phyloP scores from a whole-genome alignment of 2,797 vertebrate species.

The Mormyrus hasselquistii region DNA sequence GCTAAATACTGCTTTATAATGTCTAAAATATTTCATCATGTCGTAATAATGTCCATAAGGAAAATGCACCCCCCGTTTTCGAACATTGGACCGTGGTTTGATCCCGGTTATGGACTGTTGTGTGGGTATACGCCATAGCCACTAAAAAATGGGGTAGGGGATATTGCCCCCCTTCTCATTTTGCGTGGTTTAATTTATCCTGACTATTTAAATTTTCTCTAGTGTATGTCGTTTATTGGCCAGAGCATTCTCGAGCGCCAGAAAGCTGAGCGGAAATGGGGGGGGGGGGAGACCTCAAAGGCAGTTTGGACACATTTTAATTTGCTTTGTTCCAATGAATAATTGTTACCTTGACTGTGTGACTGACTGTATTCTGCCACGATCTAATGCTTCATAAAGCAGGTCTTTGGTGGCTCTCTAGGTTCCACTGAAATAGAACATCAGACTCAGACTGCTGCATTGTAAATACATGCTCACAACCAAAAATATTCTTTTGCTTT shows the following conservation, averaged over 20 bases:
- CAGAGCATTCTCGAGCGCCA: neutral
- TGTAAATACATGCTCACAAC: neutral
- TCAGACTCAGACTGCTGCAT: neutral
- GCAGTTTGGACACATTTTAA: neutral
- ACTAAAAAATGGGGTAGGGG: neutral
- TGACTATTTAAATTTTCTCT: constrained; percentile 45
- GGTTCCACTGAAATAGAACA: neutral
- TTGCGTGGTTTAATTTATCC: constrained; percentile 56
- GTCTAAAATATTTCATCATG: neutral
- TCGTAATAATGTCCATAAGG: neutral
- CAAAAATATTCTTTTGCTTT: neutral
- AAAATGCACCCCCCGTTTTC: neutral
- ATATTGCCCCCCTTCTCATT: constrained; percentile 34
- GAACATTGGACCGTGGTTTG: neutral
- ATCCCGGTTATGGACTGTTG: neutral
- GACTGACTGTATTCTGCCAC: neutral
- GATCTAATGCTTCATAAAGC: neutral
- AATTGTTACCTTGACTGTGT: neutral
- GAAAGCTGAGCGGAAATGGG: neutral
- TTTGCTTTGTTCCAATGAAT: neutral
- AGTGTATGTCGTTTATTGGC: neutral
- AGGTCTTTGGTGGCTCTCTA: neutral
- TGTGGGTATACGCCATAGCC: neutral
- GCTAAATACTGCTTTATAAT: neutral
- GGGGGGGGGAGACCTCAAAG: neutral